Conservation (phyloP, 2,888 invertebrate species). For the Abrostola tripartita region DNA sequence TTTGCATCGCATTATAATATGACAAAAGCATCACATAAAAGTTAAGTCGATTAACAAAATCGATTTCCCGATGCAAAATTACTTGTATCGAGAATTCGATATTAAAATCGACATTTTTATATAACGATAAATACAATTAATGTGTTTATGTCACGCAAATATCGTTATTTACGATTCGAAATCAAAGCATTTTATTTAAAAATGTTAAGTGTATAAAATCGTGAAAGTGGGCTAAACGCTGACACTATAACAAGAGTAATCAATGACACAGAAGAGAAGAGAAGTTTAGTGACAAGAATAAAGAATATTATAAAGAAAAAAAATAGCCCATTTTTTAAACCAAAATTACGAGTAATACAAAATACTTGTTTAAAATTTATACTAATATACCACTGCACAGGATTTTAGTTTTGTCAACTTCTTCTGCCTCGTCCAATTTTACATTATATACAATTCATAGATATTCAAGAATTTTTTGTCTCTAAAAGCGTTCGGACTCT, state of each 20-base stretch:
- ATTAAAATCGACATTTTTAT: constrained; percentile 39
- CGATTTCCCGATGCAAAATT: constrained; percentile 21
- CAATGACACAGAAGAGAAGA: no score
- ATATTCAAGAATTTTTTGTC: no score
- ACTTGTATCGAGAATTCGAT: constrained; percentile 24
- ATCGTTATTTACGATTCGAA: constrained; percentile 20
- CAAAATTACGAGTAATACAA: no score
- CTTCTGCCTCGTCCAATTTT: no score
- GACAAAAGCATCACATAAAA: not conserved
- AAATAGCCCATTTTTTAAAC: no score
- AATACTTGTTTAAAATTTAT: no score
- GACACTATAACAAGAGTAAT: constrained; percentile 20
- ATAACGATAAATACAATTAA: constrained; percentile 36
- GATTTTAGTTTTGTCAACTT: no score
- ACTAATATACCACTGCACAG: no score
- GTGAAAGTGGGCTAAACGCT: constrained; percentile 47
- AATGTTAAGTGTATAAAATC: constrained; percentile 38
- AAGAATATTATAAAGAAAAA: no score
- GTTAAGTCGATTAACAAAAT: constrained; percentile 9
- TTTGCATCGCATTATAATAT: not conserved
- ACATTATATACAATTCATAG: no score
- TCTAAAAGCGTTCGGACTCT: no score
- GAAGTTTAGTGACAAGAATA: no score
- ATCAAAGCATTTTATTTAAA: constrained; percentile 34
- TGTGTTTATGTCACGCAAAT: constrained; percentile 27